A percentile compares a stretch with the other conserved stretches of the same genome.
Conservation (phyloP, 2,888 invertebrate species). For the Tetheella fluctuosa region DNA sequence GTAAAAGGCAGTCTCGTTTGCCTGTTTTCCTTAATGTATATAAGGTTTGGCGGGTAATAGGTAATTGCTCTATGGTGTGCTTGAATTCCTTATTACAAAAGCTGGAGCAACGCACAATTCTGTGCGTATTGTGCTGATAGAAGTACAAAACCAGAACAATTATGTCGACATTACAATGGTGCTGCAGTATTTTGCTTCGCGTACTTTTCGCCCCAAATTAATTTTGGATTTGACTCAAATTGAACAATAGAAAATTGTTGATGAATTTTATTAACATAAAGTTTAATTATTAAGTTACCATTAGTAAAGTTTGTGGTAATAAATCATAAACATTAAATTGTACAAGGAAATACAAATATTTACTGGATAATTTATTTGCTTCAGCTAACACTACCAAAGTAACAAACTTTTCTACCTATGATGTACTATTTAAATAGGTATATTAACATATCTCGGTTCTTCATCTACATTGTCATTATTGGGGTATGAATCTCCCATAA, state of each 20-base stretch:
- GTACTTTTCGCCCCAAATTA: too few relatives aligned
- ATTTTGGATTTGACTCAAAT: too few relatives aligned
- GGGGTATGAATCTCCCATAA: too few relatives aligned
- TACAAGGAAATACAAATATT: too few relatives aligned
- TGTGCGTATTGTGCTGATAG: not conserved
- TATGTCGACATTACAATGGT: not conserved
- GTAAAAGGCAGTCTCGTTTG: not conserved
- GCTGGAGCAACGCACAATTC: not conserved
- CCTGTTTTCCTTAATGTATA: not conserved
- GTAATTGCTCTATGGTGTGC: constrained; percentile 2
- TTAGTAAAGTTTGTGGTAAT: not conserved
- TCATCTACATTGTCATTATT: too few relatives aligned
- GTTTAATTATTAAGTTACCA: not conserved
- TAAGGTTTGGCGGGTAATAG: not conserved
- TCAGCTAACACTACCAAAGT: too few relatives aligned
- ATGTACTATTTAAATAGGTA: too few relatives aligned
- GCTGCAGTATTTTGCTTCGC: not conserved
- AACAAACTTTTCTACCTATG: too few relatives aligned
- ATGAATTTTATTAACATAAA: not conserved
- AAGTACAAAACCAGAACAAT: not conserved
- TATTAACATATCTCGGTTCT: too few relatives aligned
- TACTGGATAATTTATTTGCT: too few relatives aligned
- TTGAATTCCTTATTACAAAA: not conserved
- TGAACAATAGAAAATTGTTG: not conserved
- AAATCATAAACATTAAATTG: too few relatives aligned